A percentile compares a stretch with the other conserved stretches of the same genome.
phyloP scores from a whole-genome alignment of 2,888 invertebrate genomes.

The Latrodectus hesperus region DNA sequence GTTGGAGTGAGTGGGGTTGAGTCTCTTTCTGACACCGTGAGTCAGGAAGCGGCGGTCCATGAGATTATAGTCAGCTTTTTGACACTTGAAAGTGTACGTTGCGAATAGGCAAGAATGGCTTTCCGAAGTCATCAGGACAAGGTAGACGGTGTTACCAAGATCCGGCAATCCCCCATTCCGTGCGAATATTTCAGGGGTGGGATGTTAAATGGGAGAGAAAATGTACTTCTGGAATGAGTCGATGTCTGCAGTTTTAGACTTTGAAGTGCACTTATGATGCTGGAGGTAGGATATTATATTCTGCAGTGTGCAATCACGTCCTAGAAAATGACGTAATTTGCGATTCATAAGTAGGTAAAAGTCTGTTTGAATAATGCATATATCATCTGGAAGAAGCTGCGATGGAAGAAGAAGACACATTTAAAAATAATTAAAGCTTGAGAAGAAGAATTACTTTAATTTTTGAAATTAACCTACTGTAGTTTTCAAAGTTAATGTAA shows the following conservation, averaged over 20 bases:
- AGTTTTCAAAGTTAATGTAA: too few relatives aligned
- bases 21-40: background rate
- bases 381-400: too few relatives aligned
- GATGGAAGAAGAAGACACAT: too few relatives aligned
- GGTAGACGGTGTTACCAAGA: background rate
- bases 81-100: background rate
- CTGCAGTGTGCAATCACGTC: background rate
- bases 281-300: background rate
- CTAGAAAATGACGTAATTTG: background rate
- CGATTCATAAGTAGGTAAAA: background rate
- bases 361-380: background rate
- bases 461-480: too few relatives aligned
- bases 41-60: background rate
- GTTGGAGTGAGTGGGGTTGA: conserved; percentile 16
- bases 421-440: too few relatives aligned
- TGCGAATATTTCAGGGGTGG: background rate
- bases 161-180: too few relatives aligned
- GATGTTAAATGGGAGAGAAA: background rate
- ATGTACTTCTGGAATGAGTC: background rate
- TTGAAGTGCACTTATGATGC: background rate
- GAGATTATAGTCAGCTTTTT: background rate
- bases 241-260: background rate
- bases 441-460: too few relatives aligned
- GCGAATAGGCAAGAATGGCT: background rate
- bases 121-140: background rate